Evolutionary conservation across 1,140 invertebrate genomes (phyloP).

Genomic region (Acromyrmex echinatior): DNA sequence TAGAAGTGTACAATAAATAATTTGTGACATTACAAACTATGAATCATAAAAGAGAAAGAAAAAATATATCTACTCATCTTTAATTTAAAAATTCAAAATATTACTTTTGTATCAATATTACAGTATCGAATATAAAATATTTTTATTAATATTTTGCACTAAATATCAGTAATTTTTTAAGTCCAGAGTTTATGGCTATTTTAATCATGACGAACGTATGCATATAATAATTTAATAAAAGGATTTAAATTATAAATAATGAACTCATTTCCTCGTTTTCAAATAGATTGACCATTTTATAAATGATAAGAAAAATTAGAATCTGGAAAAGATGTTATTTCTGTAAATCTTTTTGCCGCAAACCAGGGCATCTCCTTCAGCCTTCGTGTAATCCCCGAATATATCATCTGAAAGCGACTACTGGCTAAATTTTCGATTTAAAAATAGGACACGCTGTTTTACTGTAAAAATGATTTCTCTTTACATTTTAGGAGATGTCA

Average conservation of each 20-base stretch:
- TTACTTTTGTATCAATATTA: too few relatives aligned
- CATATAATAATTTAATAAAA: neutral
- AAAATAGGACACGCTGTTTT: slow-evolving; percentile 10
- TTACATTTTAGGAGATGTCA: neutral
- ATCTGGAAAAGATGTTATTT: neutral
- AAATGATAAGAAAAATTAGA: slow-evolving; percentile 1
- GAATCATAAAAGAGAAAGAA: too few relatives aligned
- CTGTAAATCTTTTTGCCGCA: neutral
- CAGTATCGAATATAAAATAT: too few relatives aligned
- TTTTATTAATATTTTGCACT: too few relatives aligned
- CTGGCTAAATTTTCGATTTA: slow-evolving; percentile 36
- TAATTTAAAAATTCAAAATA: too few relatives aligned
- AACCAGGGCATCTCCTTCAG: neutral
- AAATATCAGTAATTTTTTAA: too few relatives aligned
- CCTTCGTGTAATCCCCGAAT: slow-evolving; percentile 9
- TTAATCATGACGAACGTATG: too few relatives aligned
- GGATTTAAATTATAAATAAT: neutral
- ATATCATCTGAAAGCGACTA: slow-evolving; percentile 30
- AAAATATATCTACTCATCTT: too few relatives aligned
- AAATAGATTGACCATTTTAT: neutral
- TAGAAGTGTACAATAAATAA: neutral
- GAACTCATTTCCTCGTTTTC: neutral
- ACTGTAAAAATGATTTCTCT: slow-evolving; percentile 17
- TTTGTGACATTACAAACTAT: too few relatives aligned
- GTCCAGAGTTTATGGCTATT: too few relatives aligned